Evolutionary conservation across 2,113 vertebrate species (phyloP), one percentile per base, ranked within the genome.

Genomic region (Perca schrenkii): DNA sequence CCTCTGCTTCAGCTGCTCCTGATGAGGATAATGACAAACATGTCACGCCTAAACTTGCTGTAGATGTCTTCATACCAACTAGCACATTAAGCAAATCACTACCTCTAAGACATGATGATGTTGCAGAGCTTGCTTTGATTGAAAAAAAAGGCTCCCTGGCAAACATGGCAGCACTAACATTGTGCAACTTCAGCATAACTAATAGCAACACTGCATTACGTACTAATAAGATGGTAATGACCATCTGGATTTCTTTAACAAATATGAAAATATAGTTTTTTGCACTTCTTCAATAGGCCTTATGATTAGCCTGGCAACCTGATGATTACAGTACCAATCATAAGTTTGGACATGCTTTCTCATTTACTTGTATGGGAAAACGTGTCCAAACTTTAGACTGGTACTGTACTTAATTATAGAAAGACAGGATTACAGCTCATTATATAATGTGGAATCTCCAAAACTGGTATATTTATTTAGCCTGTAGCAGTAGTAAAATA

Each of bases 1-100:
- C 88, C 96, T 97, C 95, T 98, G 98, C 91, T 99, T 99, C 85
- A 99, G 80, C 84, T 99, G 98, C 4, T 99, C 98, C 98, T 99
- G 80, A 22, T 63, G 52, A 64, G 1, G 8, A 73, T 0, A 5
- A 74, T 25, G 16, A 56, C 2, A 49, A 83, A 77, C 13, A 67
- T 8, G 17, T 34, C 0, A 7, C 4, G 2, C 34, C n/a, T 53
- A 28, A 50, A 14, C 72, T 8, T 52, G 28, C 3, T 36, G 11
- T 21, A 21, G 8, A 22, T 8, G 34, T 34, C 11, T 62, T 62
- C 17, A 15, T 47, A 22, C 1, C 13, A 52, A 54, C 15, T 4
- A 46, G 19, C 3, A 7, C 13, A 43, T 34, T 11, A 50, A 52
- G 22, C 1, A 62, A 69, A 84, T 72, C 28, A 12, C 19, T 36